Conservation (phyloP, 2,888 invertebrate genomes). For the Norana najaformis region DNA sequence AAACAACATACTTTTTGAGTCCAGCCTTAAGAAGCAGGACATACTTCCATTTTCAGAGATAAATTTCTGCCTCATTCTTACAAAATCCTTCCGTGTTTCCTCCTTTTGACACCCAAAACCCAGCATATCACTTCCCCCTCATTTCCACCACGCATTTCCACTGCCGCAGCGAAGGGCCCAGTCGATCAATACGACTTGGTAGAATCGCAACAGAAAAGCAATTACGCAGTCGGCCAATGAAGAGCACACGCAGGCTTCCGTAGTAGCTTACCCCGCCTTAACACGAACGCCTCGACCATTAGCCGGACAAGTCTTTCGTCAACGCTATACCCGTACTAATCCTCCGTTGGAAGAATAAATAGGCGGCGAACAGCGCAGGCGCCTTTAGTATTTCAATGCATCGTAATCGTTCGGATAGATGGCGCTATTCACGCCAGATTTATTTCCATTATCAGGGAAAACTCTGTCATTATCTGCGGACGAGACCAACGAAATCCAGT, state of each 20-base stretch:
- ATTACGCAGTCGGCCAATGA: not conserved
- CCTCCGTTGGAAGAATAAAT: not conserved
- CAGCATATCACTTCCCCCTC: not conserved
- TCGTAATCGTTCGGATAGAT: not conserved
- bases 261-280: not conserved
- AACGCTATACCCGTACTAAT: not conserved
- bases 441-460: not conserved
- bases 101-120: not conserved
- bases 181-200: conserved; percentile 13
- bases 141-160: not conserved
- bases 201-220: not conserved
- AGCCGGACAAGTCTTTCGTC: not conserved
- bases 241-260: not conserved
- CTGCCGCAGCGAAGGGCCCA: not conserved
- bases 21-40: not conserved
- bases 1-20: too few species aligned
- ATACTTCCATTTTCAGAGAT: not conserved
- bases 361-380: not conserved
- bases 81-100: not conserved
- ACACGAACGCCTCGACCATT: not conserved
- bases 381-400: not conserved
- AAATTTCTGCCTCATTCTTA: not conserved
- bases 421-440: not conserved
- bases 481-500: not conserved
- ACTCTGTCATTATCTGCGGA: not conserved